A percentile compares a stretch with the other conserved stretches of the same genome.
phyloP scores from a whole-genome alignment of 2,888 invertebrate genomes.

The Taphrorychus bicolor region DNA sequence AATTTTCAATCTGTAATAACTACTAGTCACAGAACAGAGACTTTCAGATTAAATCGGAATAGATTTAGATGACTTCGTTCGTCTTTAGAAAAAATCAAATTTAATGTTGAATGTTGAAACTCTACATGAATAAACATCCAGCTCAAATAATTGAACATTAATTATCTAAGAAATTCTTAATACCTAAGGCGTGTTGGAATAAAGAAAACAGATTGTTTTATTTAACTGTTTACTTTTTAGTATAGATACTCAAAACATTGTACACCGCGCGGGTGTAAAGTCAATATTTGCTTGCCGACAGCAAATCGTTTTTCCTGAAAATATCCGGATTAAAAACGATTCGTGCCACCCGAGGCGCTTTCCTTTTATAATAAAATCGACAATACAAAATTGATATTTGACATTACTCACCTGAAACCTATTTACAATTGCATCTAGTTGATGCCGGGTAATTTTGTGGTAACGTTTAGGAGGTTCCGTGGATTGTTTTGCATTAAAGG shows the following conservation, averaged over 20 bases:
- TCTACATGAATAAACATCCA: too few species aligned
- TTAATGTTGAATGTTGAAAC: too few species aligned
- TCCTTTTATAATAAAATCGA: not conserved
- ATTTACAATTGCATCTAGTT: constrained; percentile 91
- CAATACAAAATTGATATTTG: not conserved
- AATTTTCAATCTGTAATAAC: too few species aligned
- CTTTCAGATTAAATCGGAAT: too few species aligned
- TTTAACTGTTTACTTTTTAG: not conserved
- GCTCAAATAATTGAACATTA: too few species aligned
- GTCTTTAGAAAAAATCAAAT: too few species aligned
- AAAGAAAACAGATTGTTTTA: too few species aligned
- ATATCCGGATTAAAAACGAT: not conserved
- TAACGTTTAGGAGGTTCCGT: constrained; percentile 97
- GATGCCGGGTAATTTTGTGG: constrained; percentile 95
- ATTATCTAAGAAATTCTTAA: too few species aligned
- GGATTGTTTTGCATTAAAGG: constrained; percentile 99
- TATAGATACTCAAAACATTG: not conserved
- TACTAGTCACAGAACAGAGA: too few species aligned
- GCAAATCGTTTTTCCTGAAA: not conserved
- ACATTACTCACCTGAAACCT: constrained; percentile 81
- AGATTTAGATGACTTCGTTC: too few species aligned
- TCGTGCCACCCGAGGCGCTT: not conserved
- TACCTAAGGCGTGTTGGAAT: too few species aligned
- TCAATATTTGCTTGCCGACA: not conserved
- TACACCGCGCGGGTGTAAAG: not conserved